phyloP scores from a whole-genome alignment of 2,888 invertebrate species.

The Hybos culiciformis region DNA sequence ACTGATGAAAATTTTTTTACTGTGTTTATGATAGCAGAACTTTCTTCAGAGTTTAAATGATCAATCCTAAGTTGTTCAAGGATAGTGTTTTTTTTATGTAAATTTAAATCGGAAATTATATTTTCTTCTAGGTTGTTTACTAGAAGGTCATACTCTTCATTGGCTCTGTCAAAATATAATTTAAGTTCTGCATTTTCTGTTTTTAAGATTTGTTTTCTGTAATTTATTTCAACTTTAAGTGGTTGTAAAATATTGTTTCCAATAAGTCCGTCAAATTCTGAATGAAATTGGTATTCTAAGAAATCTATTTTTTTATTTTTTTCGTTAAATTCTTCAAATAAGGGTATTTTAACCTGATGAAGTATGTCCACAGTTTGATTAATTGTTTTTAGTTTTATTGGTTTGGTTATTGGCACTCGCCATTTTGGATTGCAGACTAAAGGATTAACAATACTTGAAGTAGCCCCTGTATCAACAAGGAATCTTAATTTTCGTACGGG shows the following conservation, averaged over 20 bases:
- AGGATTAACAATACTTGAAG: not conserved
- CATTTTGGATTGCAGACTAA: not conserved
- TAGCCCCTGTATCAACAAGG: not conserved
- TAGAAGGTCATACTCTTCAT: too few relatives aligned
- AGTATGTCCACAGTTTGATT: too few relatives aligned
- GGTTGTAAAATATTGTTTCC: not conserved
- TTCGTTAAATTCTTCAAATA: not conserved
- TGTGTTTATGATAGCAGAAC: not conserved
- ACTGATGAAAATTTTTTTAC: not conserved
- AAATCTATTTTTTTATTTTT: not conserved
- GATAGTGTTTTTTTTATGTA: not conserved
- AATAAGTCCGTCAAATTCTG: not conserved
- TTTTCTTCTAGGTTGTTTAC: too few relatives aligned
- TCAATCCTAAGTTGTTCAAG: not conserved
- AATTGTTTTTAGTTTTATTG: not conserved
- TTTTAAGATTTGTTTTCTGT: not conserved
- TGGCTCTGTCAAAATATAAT: not conserved
- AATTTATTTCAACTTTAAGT: not conserved
- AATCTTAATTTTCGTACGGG: not conserved
- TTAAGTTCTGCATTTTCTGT: not conserved
- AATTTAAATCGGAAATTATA: too few relatives aligned
- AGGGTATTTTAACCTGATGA: not conserved
- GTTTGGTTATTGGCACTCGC: not conserved
- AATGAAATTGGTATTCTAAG: not conserved
- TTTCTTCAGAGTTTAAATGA: constrained; percentile 1